phyloP scores from a whole-genome alignment of 2,888 invertebrate species.

The Xanthostigma xanthostigma region DNA sequence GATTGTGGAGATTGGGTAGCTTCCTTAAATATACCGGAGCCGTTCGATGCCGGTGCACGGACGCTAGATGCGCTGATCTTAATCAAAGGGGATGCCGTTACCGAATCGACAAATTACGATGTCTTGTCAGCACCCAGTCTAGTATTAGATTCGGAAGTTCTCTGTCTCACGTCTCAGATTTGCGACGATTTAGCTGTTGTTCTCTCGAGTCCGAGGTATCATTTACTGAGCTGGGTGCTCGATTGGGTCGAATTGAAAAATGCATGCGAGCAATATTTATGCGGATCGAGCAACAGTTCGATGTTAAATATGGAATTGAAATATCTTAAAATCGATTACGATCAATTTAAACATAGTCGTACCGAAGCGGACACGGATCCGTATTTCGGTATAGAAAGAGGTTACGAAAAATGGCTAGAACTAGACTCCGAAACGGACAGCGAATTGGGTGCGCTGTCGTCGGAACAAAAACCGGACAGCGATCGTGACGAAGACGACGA shows the following conservation, averaged over 20 bases:
- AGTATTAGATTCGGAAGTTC: conserved; percentile 34
- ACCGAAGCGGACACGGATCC: conserved; percentile 19
- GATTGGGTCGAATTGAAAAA: conserved; percentile 38
- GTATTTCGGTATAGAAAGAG: conserved; percentile 16
- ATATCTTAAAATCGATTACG: conserved; percentile 56
- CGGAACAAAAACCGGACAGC: conserved; percentile 30
- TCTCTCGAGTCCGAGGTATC: conserved; percentile 53
- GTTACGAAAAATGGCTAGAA: conserved; percentile 14
- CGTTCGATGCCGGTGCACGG: conserved; percentile 25
- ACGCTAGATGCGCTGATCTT: conserved; percentile 31
- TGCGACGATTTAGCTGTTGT: conserved; percentile 58
- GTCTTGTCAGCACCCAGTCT: conserved; percentile 26
- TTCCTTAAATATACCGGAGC: background rate
- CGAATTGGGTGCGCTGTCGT: background rate
- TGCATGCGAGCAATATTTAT: conserved; percentile 40
- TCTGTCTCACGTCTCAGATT: conserved; percentile 48
- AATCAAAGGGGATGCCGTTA: conserved; percentile 34
- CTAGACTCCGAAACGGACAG: conserved; percentile 2
- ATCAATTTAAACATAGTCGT: conserved; percentile 48
- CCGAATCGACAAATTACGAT: conserved; percentile 24
- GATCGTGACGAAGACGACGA: conserved; percentile 33
- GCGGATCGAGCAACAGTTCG: conserved; percentile 42
- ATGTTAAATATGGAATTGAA: conserved; percentile 59
- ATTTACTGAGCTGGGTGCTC: conserved; percentile 55
- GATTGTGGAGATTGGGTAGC: background rate